Evolutionary conservation across 2,113 vertebrate species (phyloP).

Genomic region (Sylvia atricapilla): DNA sequence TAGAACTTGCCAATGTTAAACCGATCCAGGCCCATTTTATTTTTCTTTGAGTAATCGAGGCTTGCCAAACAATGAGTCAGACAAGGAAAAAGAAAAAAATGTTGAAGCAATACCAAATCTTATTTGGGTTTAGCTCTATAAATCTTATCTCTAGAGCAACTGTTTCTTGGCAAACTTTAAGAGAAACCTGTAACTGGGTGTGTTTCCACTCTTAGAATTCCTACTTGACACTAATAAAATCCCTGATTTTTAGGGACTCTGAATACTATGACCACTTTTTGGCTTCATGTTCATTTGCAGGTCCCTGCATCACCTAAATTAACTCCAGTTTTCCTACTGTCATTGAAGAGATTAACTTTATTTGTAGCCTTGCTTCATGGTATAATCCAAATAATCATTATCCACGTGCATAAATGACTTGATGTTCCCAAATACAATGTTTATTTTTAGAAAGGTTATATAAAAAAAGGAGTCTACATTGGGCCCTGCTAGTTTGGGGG

Average conservation of each 20-base stretch:
- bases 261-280: background rate
- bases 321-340: background rate
- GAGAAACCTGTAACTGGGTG: background rate
- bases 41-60: background rate
- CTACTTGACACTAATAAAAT: background rate
- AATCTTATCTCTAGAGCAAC: constrained; percentile 31
- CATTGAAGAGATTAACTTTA: background rate
- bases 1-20: background rate
- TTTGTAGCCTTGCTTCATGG: background rate
- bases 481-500: background rate
- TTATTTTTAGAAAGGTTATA: background rate
- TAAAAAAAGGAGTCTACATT: background rate
- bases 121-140: background rate
- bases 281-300: background rate
- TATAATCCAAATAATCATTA: background rate
- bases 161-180: background rate
- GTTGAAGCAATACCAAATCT: background rate
- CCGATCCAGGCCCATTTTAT: background rate
- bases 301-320: background rate
- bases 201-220: background rate
- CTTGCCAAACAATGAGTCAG: constrained; percentile 59
- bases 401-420: background rate
- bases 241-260: background rate
- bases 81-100: constrained; percentile 49
- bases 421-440: background rate